Base-by-base conservation (phyloP, 1,140 invertebrate genomes). In the Dufourea novaeangliae region DNA sequence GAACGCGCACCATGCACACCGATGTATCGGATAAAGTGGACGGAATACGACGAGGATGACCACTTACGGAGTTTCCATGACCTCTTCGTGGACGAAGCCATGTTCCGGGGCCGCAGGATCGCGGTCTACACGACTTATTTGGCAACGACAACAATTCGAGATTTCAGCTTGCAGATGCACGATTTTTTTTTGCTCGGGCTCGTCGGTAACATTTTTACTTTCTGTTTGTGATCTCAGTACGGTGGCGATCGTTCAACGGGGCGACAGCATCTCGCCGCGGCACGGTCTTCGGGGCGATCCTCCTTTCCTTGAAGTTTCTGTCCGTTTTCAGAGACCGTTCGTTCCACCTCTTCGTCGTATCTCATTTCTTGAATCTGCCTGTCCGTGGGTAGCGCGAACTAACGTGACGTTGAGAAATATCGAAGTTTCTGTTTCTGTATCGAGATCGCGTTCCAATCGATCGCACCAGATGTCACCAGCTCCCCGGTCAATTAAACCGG, bases 31-130 rank as follows among this genome's bases (percentile, higher is more conserved):
- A 59, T 25, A 76, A 61, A 70, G n/a, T 37, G 27, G 37, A 54
- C 22, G 46, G n/a, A 14, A 17, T n/a, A 62, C 44, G 39, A 41
- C 2, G 2, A n/a, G 22, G 50, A 34, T 10, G 29, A 80, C 73
- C 63, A 93, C 93, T 94, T 89, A 94, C 94, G 93, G 82, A 94
- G 90, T 91, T 94, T 94, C 93, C 93, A 94, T 87, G 93, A 94
- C 91, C 93, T 93, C 89, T 94, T 95, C 59, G 93, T 93, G 64
- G 93, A 92, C 78, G 93, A 93, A 90, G 94, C 94, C 94, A 94
- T 93, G 64, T 92, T 87, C 86, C 82, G 79, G 78, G 85, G 84
- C 86, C 84, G 83, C 83, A 84, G 77, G 86, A 84, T 87, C 86
- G 76, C 77, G 80, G 84, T 66, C 80, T 81, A 79, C 88, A 88